Evolutionary conservation across 2,797 vertebrate species (phyloP), one percentile per base, ranked within the genome.

Genomic region (Babyrousa celebensis): DNA sequence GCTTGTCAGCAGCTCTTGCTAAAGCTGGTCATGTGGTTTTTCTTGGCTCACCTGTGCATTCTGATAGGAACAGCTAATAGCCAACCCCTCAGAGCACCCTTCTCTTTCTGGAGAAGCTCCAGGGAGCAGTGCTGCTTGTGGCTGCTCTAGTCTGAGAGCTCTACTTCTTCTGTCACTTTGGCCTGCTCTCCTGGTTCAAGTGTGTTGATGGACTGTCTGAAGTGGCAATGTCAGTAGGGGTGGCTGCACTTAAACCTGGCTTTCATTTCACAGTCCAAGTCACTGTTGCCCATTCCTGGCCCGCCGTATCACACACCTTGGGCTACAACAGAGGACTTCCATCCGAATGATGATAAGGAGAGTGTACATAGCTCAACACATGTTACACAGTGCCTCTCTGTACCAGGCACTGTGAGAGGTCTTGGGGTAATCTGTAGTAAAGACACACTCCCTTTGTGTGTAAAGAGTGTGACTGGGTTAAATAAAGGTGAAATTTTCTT

Each of bases 1-100:
- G 29, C 98, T 94, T 97, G 96, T 97, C 96, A 97, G 87, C 88
- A 92, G 93, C 92, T 97, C 96, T 88, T 80, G 67, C 87, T 78
- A 90, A 94, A 96, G 86, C 60, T 67, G 82, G 56, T 93, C 95
- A 52, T 96, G 94, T 84, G 94, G 89, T 43, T 93, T 93, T 95
- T 82, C 56, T 89, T 98, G 97, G 97, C 87, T 96, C 93, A 96
- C 96, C 97, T 98, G 75, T 84, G 68, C 56, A 21, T 72, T 83
- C 92, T 89, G 65, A 80, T 91, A 72, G 95, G 97, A 96, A 92
- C 92, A 98, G 95, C 85, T 95, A 97, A 97, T 92, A 95, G 90
- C 93, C 43, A 86, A 10, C 43, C 43, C 43, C 86, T 96, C 92
- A 9, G 32, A 16, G 0, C 2, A 16, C 52, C 91, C 94, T 84